phyloP scores from a whole-genome alignment of 2,888 invertebrate genomes.

The Meandrusa payeni region DNA sequence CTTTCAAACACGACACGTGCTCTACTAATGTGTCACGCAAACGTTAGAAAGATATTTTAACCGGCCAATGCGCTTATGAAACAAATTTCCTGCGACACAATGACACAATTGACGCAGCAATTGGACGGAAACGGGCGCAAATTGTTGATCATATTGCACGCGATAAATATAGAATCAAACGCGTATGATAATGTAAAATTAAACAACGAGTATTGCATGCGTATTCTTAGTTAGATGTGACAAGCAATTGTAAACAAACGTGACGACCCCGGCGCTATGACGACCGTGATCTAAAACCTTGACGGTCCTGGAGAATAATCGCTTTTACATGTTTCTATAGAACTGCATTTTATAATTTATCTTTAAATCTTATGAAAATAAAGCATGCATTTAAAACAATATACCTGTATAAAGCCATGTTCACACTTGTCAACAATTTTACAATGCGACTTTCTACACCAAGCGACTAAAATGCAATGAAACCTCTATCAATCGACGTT shows the following conservation, averaged over 20 bases:
- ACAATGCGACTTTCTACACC: slow-evolving; percentile 28
- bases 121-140: slow-evolving; percentile 4
- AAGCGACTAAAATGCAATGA: slow-evolving; percentile 32
- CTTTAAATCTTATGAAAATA: slow-evolving; percentile 25
- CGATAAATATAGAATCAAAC: slow-evolving; percentile 9
- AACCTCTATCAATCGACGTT: slow-evolving; percentile 47
- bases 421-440: slow-evolving; percentile 39
- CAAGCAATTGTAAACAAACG: slow-evolving; percentile 1
- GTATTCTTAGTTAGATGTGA: slow-evolving; percentile 1
- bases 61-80: no score
- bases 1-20: background rate
- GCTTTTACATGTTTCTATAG: background rate
- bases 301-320: background rate
- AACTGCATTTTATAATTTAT: no score
- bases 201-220: slow-evolving; percentile 8
- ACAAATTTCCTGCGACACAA: slow-evolving; percentile 9
- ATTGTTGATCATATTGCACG: slow-evolving; percentile 10
- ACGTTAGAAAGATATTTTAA: slow-evolving; percentile 8
- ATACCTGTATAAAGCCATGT: slow-evolving; percentile 72
- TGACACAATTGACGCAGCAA: slow-evolving; percentile 16
- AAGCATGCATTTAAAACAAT: slow-evolving; percentile 26
- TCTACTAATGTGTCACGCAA: slow-evolving; percentile 6
- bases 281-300: slow-evolving; percentile 20
- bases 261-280: background rate
- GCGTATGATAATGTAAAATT: no score